Evolutionary conservation across 1,140 invertebrate genomes (phyloP), one percentile per base, ranked within the genome.

Genomic region (Anadara kagoshimensis): DNA sequence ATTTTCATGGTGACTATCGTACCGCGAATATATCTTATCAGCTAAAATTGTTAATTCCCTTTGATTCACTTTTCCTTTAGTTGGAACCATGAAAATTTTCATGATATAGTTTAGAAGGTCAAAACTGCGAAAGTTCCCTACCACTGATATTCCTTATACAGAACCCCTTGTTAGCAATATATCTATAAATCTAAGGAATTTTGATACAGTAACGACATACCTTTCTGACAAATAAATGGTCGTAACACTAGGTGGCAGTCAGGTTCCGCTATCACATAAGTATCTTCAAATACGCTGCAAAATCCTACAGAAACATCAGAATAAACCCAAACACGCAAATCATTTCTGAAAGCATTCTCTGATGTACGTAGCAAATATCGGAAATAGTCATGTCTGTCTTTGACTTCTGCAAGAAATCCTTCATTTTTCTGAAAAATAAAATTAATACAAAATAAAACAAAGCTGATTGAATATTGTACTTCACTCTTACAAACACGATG

Each of bases 211-310:
- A 26, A 24, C 7, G 22, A 61, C 64, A 57, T 75, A 87, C 86
- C 84, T 82, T 82, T 85, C 61, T 87, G 85, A 83, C 86, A 87
- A 20, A 87, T 78, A 61, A 86, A 87, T 12, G 86, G 85, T 57
- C 80, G 79, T 11, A 85, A 73, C 2, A 78, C 76, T 41, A 78
- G 72, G 18, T 78, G 65, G 74, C 85, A 86, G 53, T 86, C 85
- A 64, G 85, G 73, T 47, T 85, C 83, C 53, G 77, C 79, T 0
- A 83, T 69, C 18, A 84, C 62, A 51, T 80, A 79, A 20, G 78
- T 75, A 47, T 78, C 58, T 59, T 85, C 75, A 57, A 87, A 73
- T 14, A 82, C 75, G 54, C 75, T 76, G 56, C 86, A 87, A 20
- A 78, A 70, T 7, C 83, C 81, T 14, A 58, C 51, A n/a, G 73